Percentiles rank a stretch among this genome's conserved stretches.
Evolutionary conservation across 2,113 vertebrate genomes (phyloP).

Genomic region (Engystomops pustulosus): DNA sequence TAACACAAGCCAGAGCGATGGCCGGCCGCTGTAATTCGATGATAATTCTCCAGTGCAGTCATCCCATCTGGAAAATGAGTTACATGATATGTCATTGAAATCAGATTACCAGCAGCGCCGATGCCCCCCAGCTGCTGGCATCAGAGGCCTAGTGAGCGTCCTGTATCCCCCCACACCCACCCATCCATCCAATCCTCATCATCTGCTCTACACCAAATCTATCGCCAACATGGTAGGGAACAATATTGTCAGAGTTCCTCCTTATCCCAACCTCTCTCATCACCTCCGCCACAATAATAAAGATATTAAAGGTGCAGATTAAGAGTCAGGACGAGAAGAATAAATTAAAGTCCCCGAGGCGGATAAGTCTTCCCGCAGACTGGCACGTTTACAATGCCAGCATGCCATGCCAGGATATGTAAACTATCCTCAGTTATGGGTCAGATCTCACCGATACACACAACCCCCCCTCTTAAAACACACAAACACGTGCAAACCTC

Average conservation of each 20-base stretch:
- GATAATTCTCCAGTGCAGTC: conserved; percentile 34
- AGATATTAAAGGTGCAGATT: background rate
- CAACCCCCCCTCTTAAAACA: background rate
- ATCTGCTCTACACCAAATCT: background rate
- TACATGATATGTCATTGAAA: conserved; percentile 34
- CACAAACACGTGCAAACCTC: background rate
- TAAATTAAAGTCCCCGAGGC: background rate
- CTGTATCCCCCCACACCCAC: no score
- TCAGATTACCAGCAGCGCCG: conserved; percentile 13
- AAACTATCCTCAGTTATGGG: background rate
- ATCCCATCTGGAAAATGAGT: conserved; percentile 40
- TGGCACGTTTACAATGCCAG: background rate
- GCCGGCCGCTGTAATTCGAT: conserved; percentile 15
- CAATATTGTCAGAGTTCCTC: background rate
- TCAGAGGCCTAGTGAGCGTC: background rate
- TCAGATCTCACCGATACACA: background rate
- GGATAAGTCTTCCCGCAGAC: background rate
- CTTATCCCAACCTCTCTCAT: background rate
- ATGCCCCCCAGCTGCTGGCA: conserved; percentile 29
- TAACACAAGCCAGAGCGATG: conserved; percentile 8
- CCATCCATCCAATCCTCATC: background rate
- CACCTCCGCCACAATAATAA: conserved; percentile 4
- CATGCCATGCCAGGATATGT: background rate
- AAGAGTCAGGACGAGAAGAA: conserved; percentile 9
- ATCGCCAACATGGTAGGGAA: background rate